These are phyloP conservation scores for Jacana jacana DNA, from an alignment of 2,113 vertebrate genomes.

Conservation along the genomic window DNA sequence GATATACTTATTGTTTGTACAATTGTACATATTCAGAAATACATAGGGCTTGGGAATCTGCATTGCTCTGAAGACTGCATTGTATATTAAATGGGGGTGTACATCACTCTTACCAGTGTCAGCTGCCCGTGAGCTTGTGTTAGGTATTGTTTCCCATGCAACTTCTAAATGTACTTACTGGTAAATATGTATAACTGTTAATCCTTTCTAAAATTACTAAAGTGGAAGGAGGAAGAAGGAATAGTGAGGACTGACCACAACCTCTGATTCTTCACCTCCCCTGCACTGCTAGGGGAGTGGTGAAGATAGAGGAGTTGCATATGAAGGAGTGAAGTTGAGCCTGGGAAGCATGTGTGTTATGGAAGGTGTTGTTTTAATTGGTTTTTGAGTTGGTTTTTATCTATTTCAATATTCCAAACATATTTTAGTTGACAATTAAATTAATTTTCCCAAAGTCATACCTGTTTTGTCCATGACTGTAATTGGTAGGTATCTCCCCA, in stretches of 20 bases:
- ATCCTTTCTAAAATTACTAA: background rate
- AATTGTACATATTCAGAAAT: background rate
- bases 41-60: accelerated
- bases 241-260: background rate
- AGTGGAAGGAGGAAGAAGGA: background rate
- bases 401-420: background rate
- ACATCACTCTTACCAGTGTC: background rate
- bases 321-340: background rate
- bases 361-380: background rate
- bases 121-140: background rate
- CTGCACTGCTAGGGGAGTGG: accelerated
- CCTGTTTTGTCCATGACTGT: background rate
- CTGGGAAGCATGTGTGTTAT: no score
- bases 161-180: background rate
- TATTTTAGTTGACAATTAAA: background rate
- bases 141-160: background rate
- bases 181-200: background rate
- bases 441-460: background rate
- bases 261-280: accelerated
- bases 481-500: background rate
- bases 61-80: background rate
- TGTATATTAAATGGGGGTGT: background rate
- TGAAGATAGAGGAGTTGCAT: background rate
- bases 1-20: background rate
- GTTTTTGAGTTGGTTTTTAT: background rate